A percentile compares a stretch with the other conserved stretches of the same genome.
Conservation (phyloP, 2,797 vertebrate genomes). For the Carcharodon carcharias region DNA sequence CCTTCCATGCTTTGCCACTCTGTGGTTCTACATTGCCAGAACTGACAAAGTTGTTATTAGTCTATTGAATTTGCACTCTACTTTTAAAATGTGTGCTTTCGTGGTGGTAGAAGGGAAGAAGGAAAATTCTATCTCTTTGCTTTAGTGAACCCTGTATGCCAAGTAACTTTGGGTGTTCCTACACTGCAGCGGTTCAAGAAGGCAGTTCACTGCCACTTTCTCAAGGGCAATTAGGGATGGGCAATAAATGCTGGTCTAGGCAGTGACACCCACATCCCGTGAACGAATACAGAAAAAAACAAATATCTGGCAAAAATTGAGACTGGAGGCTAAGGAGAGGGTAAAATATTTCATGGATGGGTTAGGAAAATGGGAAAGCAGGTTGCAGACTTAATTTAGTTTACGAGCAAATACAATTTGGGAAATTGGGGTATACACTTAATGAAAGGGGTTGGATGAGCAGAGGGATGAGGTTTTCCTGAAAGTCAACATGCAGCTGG, state of each 20-base stretch:
- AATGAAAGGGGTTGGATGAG: not conserved
- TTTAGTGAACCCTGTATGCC: not conserved
- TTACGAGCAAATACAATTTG: not conserved
- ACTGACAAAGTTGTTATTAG: not conserved
- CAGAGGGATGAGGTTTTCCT: not conserved
- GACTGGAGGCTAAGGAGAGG: not conserved
- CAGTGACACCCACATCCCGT: too few species aligned
- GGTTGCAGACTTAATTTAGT: not conserved
- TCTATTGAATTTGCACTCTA: not conserved
- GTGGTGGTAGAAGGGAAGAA: not conserved
- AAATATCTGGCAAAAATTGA: not conserved
- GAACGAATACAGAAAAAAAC: not conserved
- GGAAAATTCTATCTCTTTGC: not conserved
- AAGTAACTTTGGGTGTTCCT: too few species aligned
- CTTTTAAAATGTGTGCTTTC: not conserved
- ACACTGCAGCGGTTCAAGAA: too few species aligned
- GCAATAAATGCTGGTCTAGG: too few species aligned
- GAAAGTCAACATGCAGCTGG: not conserved
- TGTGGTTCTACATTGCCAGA: not conserved
- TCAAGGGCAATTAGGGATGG: too few species aligned
- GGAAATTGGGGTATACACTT: not conserved
- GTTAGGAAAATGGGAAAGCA: not conserved
- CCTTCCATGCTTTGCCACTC: not conserved
- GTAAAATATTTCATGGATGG: not conserved
- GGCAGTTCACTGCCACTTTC: too few species aligned